Base-by-base conservation (phyloP, 2,113 vertebrate genomes). In the Podarcis raffonei region DNA sequence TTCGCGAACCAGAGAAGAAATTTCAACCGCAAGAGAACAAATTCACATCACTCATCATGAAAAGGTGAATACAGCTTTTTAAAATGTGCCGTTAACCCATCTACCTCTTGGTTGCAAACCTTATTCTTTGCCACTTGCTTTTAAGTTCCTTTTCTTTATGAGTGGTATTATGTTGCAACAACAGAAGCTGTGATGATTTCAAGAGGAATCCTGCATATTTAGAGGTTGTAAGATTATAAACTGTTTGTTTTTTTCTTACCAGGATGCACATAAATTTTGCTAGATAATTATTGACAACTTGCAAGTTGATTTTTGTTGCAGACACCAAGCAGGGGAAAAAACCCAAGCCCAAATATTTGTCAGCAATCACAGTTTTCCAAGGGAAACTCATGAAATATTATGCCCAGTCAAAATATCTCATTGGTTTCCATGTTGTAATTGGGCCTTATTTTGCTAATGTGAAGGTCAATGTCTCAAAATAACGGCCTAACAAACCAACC, bases 1-100 rank as follows among this genome's bases (percentile, higher is more conserved):
- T 95, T 92, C 92, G 89, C 96, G 92, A 96, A 93, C 96, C 82
- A 96, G 93, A 96, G 96, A 97, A 96, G 95, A 96, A 90, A 83
- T 96, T 79, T 88, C 92, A 2, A 92, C 93, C 3, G 96, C 92
- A 83, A 96, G 94, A 2, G 97, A 97, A 82, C 92, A 97, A 95
- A 94, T 96, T 86, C 96, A 96, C 0, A 0, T 96, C 89, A 87
- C 87, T 90, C 96, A 95, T 91, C 96, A 95, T 5, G 96, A 96
- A 90, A 92, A 96, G 97, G 97, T 97, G 95, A 97, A 62, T 83
- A 72, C 66, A 77, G 75, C 76, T 62, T 1, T 90, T 88, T 32
- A n/a, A 2, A 11, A 22, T 83, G 2, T 94, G 88, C 89, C 89
- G 68, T 82, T 90, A 79, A 83, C 32, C 75, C 5, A 76, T n/a